Evolutionary conservation across 2,888 invertebrate genomes (phyloP).

Genomic region (Drosophila merina): DNA sequence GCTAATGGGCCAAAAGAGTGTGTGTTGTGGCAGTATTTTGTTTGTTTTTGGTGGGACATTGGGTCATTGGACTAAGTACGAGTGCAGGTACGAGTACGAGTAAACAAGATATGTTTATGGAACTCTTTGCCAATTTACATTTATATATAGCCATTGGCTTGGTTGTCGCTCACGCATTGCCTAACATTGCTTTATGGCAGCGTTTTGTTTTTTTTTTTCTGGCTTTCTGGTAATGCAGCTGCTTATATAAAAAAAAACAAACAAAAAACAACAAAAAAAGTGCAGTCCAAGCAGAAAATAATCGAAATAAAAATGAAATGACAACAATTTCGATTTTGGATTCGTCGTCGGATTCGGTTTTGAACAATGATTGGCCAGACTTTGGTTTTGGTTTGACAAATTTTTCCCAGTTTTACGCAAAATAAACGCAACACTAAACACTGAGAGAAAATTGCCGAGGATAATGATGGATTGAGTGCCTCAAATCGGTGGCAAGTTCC

Average conservation of each 20-base stretch:
- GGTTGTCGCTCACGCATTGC: slow-evolving; percentile 61
- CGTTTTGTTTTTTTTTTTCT: too few relatives aligned
- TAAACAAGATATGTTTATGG: slow-evolving; percentile 54
- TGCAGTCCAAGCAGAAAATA: slow-evolving; percentile 1
- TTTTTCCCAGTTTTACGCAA: slow-evolving; percentile 65
- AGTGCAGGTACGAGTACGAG: not conserved
- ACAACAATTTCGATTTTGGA: slow-evolving; percentile 64
- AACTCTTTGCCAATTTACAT: slow-evolving; percentile 60
- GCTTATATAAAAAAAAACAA: slow-evolving; percentile 52
- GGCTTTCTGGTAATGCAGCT: slow-evolving; percentile 40
- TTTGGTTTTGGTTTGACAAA: slow-evolving; percentile 54
- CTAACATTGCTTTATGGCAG: slow-evolving; percentile 61
- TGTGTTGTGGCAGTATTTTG: slow-evolving; percentile 10
- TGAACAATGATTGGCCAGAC: slow-evolving; percentile 53
- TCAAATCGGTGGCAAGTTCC: slow-evolving; percentile 33
- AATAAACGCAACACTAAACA: slow-evolving; percentile 17
- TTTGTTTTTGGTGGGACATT: slow-evolving; percentile 45
- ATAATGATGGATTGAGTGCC: not conserved
- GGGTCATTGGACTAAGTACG: slow-evolving; percentile 40
- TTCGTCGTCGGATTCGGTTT: slow-evolving; percentile 24
- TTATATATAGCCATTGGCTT: slow-evolving; percentile 50
- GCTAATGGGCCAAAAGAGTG: not conserved
- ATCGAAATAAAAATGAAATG: slow-evolving; percentile 60
- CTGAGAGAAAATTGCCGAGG: too few relatives aligned
- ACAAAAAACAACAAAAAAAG: slow-evolving; percentile 4